These are phyloP conservation scores for Drosophila pallidifrons DNA, from an alignment of 1,140 invertebrate genomes.

Conservation along the genomic window DNA sequence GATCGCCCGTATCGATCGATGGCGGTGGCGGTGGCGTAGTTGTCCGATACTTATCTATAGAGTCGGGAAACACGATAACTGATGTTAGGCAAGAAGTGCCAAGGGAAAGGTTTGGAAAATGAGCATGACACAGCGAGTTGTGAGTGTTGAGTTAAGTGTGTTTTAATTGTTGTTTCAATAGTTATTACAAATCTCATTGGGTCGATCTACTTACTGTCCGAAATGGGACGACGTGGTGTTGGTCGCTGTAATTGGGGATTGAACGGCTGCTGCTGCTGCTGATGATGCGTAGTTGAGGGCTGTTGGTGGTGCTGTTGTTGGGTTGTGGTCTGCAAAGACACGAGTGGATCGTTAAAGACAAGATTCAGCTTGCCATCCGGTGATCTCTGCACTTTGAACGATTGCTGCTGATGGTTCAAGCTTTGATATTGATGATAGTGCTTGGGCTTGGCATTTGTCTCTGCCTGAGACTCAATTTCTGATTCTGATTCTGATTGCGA, in stretches of 20 bases:
- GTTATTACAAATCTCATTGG: neutral
- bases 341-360: constrained; percentile 79
- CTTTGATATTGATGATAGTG: constrained; percentile 76
- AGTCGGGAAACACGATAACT: constrained; percentile 74
- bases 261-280: constrained; percentile 3
- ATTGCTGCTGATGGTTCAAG: constrained; percentile 68
- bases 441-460: constrained; percentile 34
- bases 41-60: constrained; percentile 27
- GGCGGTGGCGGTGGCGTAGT: neutral
- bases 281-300: neutral
- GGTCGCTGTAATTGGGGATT: neutral
- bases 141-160: constrained; percentile 45
- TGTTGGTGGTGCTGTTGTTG: constrained; percentile 4
- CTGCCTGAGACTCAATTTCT: constrained; percentile 31
- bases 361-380: constrained; percentile 83
- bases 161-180: neutral
- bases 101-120: constrained; percentile 40
- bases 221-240: constrained; percentile 37
- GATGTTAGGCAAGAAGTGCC: constrained; percentile 67
- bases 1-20: constrained; percentile 4
- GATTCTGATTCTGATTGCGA: constrained; percentile 39
- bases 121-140: constrained; percentile 55
- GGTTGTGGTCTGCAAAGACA: constrained; percentile 66
- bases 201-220: constrained; percentile 59
- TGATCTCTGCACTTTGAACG: constrained; percentile 82